phyloP scores from a whole-genome alignment of 2,113 vertebrate species.

The Macrotus californicus region DNA sequence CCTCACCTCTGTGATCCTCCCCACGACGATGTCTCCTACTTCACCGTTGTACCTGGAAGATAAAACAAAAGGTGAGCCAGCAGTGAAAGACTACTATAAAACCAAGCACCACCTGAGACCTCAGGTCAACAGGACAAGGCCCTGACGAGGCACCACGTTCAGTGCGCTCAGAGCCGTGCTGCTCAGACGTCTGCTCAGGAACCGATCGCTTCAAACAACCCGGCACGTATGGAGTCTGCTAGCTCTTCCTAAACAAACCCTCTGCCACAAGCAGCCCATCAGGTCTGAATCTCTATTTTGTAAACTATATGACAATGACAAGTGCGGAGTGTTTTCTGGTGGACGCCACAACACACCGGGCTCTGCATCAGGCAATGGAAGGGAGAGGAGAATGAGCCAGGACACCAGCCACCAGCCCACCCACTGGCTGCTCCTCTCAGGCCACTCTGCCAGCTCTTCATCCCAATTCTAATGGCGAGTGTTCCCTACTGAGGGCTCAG shows the following conservation, averaged over 20 bases:
- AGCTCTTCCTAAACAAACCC: neutral
- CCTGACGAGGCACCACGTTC: neutral
- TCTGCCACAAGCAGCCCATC: neutral
- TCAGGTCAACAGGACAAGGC: neutral
- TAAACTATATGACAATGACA: neutral
- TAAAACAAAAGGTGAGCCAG: neutral
- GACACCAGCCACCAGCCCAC: neutral
- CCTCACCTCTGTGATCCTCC: constrained; percentile 94
- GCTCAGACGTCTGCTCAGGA: neutral
- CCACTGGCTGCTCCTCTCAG: neutral
- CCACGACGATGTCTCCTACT: constrained; percentile 95
- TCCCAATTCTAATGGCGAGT: neutral
- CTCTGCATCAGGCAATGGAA: neutral
- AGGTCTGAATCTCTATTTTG: neutral
- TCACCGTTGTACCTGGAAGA: constrained; percentile 92
- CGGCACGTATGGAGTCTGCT: rapidly evolving
- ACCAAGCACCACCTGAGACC: neutral
- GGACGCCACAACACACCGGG: neutral
- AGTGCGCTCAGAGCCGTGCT: neutral
- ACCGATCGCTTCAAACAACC: neutral
- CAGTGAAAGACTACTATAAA: neutral
- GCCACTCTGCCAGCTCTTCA: neutral
- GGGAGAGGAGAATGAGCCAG: neutral
- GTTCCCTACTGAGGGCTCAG: neutral
- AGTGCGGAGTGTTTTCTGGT: neutral